phyloP scores from a whole-genome alignment of 2,797 vertebrate species.

The Acrocephalus scirpaceus region DNA sequence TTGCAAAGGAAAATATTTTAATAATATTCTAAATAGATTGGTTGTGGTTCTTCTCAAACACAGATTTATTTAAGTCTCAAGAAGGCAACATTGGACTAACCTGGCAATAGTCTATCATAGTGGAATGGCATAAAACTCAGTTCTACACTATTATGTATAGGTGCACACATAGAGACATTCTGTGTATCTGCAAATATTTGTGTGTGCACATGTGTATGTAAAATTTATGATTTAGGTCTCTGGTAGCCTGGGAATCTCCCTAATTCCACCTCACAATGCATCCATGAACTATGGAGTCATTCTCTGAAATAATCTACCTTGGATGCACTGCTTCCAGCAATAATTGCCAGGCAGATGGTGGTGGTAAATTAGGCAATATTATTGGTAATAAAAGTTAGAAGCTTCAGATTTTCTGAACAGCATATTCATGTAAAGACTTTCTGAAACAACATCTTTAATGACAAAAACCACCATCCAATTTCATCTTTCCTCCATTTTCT shows the following conservation, averaged over 20 bases:
- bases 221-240: neutral
- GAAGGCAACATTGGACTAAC: neutral
- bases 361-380: constrained; percentile 56
- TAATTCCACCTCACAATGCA: neutral
- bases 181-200: neutral
- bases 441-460: constrained; percentile 17
- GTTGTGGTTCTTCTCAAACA: neutral
- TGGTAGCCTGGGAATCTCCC: neutral
- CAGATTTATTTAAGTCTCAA: neutral
- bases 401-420: constrained; percentile 36
- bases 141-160: neutral
- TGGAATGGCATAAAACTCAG: neutral
- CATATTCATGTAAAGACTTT: constrained; percentile 5
- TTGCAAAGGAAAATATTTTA: neutral
- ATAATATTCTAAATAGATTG: neutral
- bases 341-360: constrained; percentile 45
- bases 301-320: constrained; percentile 28
- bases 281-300: neutral
- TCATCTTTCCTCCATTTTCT: neutral
- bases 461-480: neutral
- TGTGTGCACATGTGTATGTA: neutral
- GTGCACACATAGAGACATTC: neutral
- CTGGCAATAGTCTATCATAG: neutral
- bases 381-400: constrained; percentile 57
- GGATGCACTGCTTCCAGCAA: neutral